Conservation (phyloP, 2,113 vertebrate species). For the Crotophaga sulcirostris region DNA sequence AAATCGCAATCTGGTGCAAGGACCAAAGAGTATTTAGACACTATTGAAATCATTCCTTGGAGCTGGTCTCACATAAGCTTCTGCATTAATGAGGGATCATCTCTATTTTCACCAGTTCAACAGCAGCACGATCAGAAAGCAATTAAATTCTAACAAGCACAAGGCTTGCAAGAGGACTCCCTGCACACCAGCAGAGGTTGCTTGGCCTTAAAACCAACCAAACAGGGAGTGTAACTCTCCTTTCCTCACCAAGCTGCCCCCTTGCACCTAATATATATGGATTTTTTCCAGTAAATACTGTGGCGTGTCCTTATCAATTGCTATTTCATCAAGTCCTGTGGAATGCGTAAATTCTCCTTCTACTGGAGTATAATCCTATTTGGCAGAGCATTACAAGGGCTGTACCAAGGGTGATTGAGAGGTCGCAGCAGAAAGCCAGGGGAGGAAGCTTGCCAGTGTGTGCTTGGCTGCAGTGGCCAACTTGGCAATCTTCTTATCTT, state of each 20-base stretch:
- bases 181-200: neutral
- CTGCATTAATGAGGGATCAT: slow-evolving; percentile 34
- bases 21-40: neutral
- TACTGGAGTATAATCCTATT: neutral
- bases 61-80: slow-evolving; percentile 3
- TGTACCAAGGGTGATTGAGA: slow-evolving; percentile 2
- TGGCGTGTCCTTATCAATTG: neutral
- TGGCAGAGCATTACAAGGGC: neutral
- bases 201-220: neutral
- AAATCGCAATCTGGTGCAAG: neutral
- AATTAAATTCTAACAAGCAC: slow-evolving; percentile 27
- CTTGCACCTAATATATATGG: neutral
- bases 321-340: slow-evolving; percentile 13
- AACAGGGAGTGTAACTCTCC: neutral
- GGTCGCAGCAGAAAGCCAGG: neutral
- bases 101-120: neutral
- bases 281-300: neutral
- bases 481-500: neutral
- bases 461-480: neutral
- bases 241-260: neutral
- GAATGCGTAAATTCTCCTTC: slow-evolving; percentile 20
- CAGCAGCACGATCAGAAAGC: neutral
- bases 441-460: neutral
- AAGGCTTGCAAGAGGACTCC: neutral
- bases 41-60: neutral